Evolutionary conservation across 1,140 invertebrate genomes (phyloP).

Genomic region (Trialeurodes vaporariorum): DNA sequence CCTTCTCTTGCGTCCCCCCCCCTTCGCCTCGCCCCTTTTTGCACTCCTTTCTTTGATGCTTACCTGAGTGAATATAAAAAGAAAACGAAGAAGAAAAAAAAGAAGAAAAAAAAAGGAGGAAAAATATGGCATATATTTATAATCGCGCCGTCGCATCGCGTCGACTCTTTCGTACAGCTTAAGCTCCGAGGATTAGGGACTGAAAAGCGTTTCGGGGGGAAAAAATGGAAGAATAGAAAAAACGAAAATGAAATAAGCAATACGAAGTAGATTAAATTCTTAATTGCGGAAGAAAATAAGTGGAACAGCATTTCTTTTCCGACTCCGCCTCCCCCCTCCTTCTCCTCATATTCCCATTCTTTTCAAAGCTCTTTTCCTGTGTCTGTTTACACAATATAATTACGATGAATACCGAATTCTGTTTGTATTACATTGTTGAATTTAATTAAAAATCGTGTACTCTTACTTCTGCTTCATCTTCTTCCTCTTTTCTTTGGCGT

Average conservation of each 20-base stretch:
- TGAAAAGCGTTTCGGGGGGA: background rate
- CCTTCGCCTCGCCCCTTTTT: background rate
- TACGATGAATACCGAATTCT: background rate
- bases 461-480: background rate
- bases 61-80: no score
- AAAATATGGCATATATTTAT: background rate
- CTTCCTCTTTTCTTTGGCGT: no score
- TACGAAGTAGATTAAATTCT: constrained; percentile 1
- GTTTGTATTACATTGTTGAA: background rate
- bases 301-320: no score
- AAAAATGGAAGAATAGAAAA: background rate
- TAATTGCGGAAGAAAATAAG: background rate
- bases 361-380: background rate
- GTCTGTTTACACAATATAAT: background rate
- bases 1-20: background rate
- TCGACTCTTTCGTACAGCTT: background rate
- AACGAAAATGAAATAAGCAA: background rate
- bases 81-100: no score
- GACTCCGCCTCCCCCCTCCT: no score
- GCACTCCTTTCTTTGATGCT: no score
- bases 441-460: background rate
- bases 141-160: no score
- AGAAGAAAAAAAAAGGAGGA: background rate
- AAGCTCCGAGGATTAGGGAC: background rate
- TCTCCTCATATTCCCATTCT: background rate